These are phyloP conservation scores for Saimiri boliviensis DNA, from an alignment of 2,113 vertebrate genomes.

Conservation along the genomic window DNA sequence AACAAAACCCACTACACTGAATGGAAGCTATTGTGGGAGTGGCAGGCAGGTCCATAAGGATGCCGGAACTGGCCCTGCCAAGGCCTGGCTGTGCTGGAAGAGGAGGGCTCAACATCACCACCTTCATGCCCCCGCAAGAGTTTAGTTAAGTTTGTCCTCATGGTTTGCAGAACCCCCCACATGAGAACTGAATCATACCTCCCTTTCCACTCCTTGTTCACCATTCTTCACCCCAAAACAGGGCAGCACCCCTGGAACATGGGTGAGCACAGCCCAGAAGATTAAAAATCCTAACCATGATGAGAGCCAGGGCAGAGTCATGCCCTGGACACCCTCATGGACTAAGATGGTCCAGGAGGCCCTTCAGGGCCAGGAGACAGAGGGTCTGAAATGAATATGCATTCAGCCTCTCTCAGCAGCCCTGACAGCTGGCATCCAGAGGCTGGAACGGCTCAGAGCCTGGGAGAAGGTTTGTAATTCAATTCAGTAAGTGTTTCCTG, in stretches of 20 bases:
- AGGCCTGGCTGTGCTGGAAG: neutral
- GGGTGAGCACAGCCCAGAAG: neutral
- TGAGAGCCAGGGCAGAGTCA: neutral
- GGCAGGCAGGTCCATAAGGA: too few species aligned
- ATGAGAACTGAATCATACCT: neutral
- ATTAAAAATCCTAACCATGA: neutral
- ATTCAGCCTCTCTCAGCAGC: constrained; percentile 44
- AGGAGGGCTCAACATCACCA: neutral
- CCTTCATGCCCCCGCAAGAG: neutral
- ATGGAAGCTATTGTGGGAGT: neutral
- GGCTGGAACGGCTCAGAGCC: constrained; percentile 63
- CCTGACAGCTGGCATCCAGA: constrained; percentile 72
- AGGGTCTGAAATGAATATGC: constrained; percentile 64
- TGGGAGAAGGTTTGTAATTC: constrained; percentile 70
- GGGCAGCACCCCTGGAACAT: neutral
- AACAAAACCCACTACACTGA: neutral
- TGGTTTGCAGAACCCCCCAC: neutral
- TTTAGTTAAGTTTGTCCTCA: neutral
- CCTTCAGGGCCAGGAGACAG: constrained; percentile 14
- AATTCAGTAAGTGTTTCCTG: constrained; percentile 64
- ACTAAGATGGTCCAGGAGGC: constrained; percentile 1
- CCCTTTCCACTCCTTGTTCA: neutral
- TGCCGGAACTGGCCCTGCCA: neutral
- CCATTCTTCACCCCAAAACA: neutral
- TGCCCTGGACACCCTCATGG: neutral